Conservation (phyloP, 2,797 vertebrate species). For the Caiman crocodilus region DNA sequence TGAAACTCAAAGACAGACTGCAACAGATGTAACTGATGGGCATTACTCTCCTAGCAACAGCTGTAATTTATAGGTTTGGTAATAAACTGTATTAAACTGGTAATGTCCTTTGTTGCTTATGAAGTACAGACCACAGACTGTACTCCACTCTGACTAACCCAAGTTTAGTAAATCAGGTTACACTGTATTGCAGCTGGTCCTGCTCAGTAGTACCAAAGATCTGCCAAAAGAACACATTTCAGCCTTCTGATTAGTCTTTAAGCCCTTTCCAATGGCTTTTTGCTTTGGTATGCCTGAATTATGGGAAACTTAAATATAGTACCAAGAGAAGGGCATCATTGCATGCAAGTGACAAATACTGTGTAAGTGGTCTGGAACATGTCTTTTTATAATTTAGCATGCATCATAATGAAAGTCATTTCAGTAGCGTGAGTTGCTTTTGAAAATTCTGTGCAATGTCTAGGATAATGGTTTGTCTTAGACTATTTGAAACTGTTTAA, state of each 20-base stretch:
- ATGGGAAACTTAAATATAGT: fast-evolving
- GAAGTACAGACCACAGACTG: too few relatives aligned
- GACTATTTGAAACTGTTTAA: background rate
- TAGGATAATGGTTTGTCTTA: background rate
- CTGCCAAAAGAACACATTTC: background rate
- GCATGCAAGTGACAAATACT: background rate
- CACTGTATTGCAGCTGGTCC: too few relatives aligned
- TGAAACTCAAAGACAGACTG: too few relatives aligned
- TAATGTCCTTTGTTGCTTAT: too few relatives aligned
- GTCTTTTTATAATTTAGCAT: background rate
- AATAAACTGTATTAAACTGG: too few relatives aligned
- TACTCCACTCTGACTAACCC: too few relatives aligned
- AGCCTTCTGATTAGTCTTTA: background rate
- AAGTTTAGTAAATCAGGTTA: too few relatives aligned
- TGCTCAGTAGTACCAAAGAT: too few relatives aligned
- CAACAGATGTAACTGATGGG: too few relatives aligned
- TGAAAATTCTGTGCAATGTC: background rate
- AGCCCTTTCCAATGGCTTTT: background rate
- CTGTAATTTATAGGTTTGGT: too few relatives aligned
- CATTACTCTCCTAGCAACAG: too few relatives aligned
- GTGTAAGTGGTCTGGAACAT: background rate
- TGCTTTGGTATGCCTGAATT: background rate
- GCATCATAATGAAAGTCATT: background rate
- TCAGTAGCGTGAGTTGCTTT: background rate
- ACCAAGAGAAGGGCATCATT: background rate